Conservation (phyloP, 1,140 invertebrate species). For the Drosophila sechellia region DNA sequence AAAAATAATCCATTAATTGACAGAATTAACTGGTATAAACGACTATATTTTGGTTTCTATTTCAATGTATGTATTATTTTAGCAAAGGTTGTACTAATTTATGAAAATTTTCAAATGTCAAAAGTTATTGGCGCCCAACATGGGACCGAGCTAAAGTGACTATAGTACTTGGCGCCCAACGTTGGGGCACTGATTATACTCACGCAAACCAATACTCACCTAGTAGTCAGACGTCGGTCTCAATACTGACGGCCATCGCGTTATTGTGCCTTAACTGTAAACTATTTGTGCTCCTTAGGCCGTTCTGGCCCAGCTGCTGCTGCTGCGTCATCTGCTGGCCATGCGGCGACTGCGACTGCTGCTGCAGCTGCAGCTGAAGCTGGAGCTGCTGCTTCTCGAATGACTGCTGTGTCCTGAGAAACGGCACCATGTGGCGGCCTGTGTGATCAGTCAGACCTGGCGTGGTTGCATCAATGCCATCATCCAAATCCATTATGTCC, state of each 20-base stretch:
- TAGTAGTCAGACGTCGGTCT: conserved; percentile 99
- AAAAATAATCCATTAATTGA: no score
- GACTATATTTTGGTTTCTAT: neutral
- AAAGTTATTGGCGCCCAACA: neutral
- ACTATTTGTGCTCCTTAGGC: conserved; percentile 90
- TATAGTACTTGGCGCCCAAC: no score
- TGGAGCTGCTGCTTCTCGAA: conserved; percentile 82
- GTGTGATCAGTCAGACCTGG: conserved; percentile 86
- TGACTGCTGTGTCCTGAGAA: conserved; percentile 84
- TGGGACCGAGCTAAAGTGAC: no score
- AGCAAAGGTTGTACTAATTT: neutral
- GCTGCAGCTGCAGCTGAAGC: conserved; percentile 67
- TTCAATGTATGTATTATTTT: neutral
- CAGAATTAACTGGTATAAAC: neutral
- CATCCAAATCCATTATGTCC: conserved; percentile 97
- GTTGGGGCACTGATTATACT: conserved; percentile 8
- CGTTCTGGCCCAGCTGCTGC: conserved; percentile 73
- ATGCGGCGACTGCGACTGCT: conserved; percentile 57
- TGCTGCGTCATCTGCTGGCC: conserved; percentile 50
- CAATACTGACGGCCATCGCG: conserved; percentile 91
- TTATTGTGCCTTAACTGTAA: conserved; percentile 94
- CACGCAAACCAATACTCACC: conserved; percentile 86
- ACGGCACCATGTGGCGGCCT: conserved; percentile 83
- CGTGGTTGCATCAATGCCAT: conserved; percentile 91
- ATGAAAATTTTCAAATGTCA: neutral